Percentiles rank a stretch among this genome's conserved stretches.
Conservation (phyloP, 2,113 vertebrate species). For the Ptilorrhoa leucosticta region DNA sequence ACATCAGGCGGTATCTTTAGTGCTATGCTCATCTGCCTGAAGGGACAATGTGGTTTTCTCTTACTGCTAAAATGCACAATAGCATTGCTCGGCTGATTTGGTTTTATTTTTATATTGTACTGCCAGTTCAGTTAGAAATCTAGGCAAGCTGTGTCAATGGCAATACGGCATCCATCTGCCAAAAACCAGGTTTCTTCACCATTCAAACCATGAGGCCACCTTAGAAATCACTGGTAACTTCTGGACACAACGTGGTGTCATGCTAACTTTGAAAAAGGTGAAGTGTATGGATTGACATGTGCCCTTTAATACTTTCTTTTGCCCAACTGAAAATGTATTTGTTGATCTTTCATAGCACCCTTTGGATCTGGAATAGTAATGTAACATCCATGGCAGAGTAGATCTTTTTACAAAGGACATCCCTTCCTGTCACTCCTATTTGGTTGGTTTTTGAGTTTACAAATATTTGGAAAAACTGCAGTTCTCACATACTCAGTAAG, state of each 20-base stretch:
- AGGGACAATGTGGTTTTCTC: background rate
- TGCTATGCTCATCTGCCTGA: background rate
- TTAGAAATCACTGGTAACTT: background rate
- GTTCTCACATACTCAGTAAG: background rate
- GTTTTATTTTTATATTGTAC: slow-evolving; percentile 9
- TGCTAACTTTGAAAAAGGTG: background rate
- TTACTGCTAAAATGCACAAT: background rate
- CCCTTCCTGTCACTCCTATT: background rate
- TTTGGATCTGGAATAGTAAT: background rate
- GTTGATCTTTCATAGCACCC: background rate
- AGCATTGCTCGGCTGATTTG: background rate
- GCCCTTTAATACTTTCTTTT: background rate
- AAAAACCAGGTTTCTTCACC: background rate
- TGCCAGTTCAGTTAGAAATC: background rate
- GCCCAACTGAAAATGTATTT: background rate
- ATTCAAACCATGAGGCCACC: background rate
- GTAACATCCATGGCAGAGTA: background rate
- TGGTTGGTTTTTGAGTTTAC: background rate
- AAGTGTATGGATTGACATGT: background rate
- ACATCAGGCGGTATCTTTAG: background rate
- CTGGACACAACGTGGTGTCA: background rate
- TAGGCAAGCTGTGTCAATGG: background rate
- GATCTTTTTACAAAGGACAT: background rate
- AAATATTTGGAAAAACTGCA: background rate
- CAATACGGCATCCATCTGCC: background rate